Conservation (phyloP, 2,113 vertebrate species). For the Peromyscus leucopus region DNA sequence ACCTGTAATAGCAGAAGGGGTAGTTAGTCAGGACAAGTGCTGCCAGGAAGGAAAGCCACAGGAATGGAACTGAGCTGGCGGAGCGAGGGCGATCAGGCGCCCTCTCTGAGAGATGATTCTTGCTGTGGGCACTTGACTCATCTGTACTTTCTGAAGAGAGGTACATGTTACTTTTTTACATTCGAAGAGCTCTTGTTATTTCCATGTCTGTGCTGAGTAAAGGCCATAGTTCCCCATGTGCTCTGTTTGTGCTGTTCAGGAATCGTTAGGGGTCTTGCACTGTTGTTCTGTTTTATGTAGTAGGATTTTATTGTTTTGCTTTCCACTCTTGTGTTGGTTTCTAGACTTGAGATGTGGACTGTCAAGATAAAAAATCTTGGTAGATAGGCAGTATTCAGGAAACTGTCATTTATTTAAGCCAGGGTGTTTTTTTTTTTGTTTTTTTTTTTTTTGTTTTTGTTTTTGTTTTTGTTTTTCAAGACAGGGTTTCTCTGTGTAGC, state of each 20-base stretch:
- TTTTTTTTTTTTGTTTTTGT: not conserved
- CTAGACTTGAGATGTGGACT: constrained; percentile 38
- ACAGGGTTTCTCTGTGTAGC: not conserved
- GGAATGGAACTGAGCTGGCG: not conserved
- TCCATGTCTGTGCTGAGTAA: not conserved
- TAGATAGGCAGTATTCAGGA: constrained; percentile 1
- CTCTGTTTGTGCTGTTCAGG: constrained; percentile 35
- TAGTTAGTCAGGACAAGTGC: not conserved
- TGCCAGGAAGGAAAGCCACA: not conserved
- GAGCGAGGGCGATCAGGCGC: not conserved
- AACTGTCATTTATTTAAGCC: constrained; percentile 23
- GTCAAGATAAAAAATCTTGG: constrained; percentile 23
- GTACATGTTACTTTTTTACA: constrained; percentile 27
- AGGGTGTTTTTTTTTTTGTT: not conserved
- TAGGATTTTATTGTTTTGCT: constrained; percentile 48
- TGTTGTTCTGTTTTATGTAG: constrained; percentile 31
- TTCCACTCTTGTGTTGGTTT: constrained; percentile 45
- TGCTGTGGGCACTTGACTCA: constrained; percentile 22
- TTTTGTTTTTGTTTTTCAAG: not conserved
- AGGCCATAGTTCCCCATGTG: not conserved
- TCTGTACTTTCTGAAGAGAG: constrained; percentile 37
- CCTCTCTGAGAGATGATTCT: not conserved
- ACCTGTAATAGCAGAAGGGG: not conserved
- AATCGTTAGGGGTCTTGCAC: constrained; percentile 4
- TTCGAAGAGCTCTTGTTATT: constrained; percentile 52